Evolutionary conservation across 2,113 vertebrate genomes (phyloP), one percentile per base, ranked within the genome.

Genomic region (Pampusana beccarii): DNA sequence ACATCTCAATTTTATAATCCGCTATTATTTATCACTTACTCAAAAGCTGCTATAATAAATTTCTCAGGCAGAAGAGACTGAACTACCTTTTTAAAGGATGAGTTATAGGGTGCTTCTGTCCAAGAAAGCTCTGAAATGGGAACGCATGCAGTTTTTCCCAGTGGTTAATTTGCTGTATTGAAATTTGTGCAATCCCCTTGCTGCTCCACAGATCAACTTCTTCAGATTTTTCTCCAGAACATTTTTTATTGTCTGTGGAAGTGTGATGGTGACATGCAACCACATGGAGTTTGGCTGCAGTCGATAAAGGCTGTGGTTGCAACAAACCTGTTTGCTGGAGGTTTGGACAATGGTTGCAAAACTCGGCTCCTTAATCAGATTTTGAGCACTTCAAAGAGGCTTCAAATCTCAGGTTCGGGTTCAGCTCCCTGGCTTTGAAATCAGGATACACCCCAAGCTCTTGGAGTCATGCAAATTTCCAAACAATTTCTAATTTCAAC

Each of bases 401-500:
- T 58, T 88, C 75, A 86, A 25, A 74, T 50, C 51, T 46, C 85
- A 77, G 28, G 17, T 73, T 53, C 2, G 21, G 77, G 44, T 85
- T 88, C 75, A 74, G 46, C 46, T 83, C 33, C 23, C 11, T 66
- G 80, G 28, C 51, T 91, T 50, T 83, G 80, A 90, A 88, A 88
- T 28, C 61, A 83, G 85, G 78, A 90, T 61, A 57, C n/a, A 78
- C 48, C 75, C 72, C 57, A 84, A 82, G 38, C 2, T 4, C 80
- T 56, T 31, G 53, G 61, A 90, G 54, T 26, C 61, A 33, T 51
- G 69, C 15, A 54, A 40, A 53, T 80, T 94, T 92, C 69, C 46
- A 77, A 95, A 74, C 17, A 5, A 48, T 58, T 93, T 74, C 80
- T 90, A 48, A 86, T 86, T 92, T 78, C 93, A 85, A 67, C 33